Evolutionary conservation across 2,888 invertebrate species (phyloP), one percentile per base, ranked within the genome.

Genomic region (Heteromurus nitidus): DNA sequence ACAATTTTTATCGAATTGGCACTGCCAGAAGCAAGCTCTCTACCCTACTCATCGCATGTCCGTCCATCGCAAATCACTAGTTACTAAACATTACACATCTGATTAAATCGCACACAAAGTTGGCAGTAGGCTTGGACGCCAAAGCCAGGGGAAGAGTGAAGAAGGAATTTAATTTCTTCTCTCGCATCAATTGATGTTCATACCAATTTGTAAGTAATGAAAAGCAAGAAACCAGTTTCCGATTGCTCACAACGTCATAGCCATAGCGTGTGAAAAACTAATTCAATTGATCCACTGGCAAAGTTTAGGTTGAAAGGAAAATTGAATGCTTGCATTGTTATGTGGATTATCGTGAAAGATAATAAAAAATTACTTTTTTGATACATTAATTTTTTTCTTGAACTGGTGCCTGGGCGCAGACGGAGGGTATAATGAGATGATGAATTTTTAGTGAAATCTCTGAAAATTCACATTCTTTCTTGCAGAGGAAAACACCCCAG

Each of bases 241-340:
- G 7, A 9, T 36, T 36, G 5, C 13, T 36, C 36, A 9, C 13
- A 47, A 47, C n/a, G n/a, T n/a, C n/a, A n/a, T n/a, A n/a, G 11
- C 7, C n/a, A 5, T 5, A 24, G 55, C 55, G 55, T 62, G 62
- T 62, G 62, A 62, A 62, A 62, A 31, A n/a, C 5, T n/a, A 3
- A 3, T 62, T 62, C n/a, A n/a, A n/a, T n/a, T n/a, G n/a, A 62
- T 31, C 36, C 62, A n/a, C 31, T 30, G 62, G 3, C 31, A n/a
- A 62, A 22, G 11, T 18, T 60, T 9, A 13, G 30, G 31, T 53
- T 18, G n/a, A 47, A 22, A 22, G 2, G 62, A 62, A 62, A 62
- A 62, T 62, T 62, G 36, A 62, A 62, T 13, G 9, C 13, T 58
- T 20, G 22, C 55, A 5, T 13, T 5, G 11, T 24, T 1, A 3